Conservation (phyloP, 2,113 vertebrate species). For the Malurus melanocephalus region DNA sequence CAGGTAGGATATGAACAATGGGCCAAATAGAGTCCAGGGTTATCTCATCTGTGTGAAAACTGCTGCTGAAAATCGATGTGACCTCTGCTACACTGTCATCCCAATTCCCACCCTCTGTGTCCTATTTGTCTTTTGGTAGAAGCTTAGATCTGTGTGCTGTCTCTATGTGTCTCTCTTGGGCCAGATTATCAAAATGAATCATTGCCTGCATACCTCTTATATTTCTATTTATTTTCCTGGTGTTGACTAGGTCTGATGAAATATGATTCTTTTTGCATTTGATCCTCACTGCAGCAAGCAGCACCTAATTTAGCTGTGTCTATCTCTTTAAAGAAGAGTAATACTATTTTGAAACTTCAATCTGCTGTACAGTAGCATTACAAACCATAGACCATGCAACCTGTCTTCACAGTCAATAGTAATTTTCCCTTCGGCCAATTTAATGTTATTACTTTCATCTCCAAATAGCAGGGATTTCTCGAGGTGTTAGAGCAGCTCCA, state of each 20-base stretch:
- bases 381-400: constrained; percentile 64
- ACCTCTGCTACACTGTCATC: constrained; percentile 86
- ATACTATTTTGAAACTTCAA: constrained; percentile 80
- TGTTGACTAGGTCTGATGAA: constrained; percentile 79
- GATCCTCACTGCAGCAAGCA: constrained; percentile 75
- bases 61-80: constrained; percentile 86
- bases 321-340: constrained; percentile 81
- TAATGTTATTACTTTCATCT: constrained; percentile 63
- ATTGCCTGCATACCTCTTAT: constrained; percentile 80
- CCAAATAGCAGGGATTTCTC: constrained; percentile 44
- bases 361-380: constrained; percentile 73
- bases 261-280: constrained; percentile 83
- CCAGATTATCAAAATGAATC: constrained; percentile 89
- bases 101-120: constrained; percentile 80
- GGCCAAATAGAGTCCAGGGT: constrained; percentile 82
- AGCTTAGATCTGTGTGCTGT: constrained; percentile 81
- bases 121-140: constrained; percentile 84
- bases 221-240: constrained; percentile 84
- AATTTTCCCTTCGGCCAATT: constrained; percentile 67
- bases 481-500: constrained; percentile 31
- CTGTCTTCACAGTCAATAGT: constrained; percentile 71
- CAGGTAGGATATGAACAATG: constrained; percentile 88
- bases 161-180: constrained; percentile 78
- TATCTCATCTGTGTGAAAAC: constrained; percentile 84
- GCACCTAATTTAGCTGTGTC: constrained; percentile 78